Base-by-base conservation (phyloP, 2,888 invertebrate species). In the Drosophila anceps region DNA sequence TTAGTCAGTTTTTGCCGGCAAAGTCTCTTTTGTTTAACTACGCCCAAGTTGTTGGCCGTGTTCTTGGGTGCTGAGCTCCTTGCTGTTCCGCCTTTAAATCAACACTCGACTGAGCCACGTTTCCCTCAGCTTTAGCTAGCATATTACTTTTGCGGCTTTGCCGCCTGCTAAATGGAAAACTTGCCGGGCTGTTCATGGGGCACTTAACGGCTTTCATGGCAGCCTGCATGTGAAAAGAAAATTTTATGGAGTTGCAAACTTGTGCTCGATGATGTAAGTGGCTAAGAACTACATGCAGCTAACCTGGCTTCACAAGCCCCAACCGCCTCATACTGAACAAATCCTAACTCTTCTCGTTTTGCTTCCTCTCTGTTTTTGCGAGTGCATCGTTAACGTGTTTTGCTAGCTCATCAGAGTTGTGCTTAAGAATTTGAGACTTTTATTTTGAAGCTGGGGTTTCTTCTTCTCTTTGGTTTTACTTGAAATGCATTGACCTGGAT, bases 221-320 rank as follows among this genome's bases (percentile, higher is more conserved):
- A 37, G 53, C 53, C 33, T 62, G 73, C 61, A 73, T 73, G 73
- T 57, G 50, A 63, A 54, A 44, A 63, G 65, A 75, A 77, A 76
- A 78, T 75, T 86, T 86, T 83, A 63, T 83, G 66, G 71, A 87
- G 82, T 81, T 76, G 76, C 81, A 72, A 87, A 87, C 87, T 86
- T 87, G 81, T 87, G 84, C 69, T 73, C 66, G 71, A 81, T 87
- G 82, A 73, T 87, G 73, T 79, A 87, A 86, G 83, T 86, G 84
- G 76, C 81, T 68, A 58, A 79, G 73, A 79, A 83, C 63, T 77
- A 79, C 69, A 73, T 63, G 72, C 67, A 67, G 55, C 54, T 53
- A 58, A 58, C 35, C 29, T 35, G 44, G n/a, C 27, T 29, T 9
- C 20, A 39, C 41, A 15, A 15, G 7, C 44, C 41, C 12, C 18